Conservation (phyloP, 2,797 vertebrate genomes). For the Yasuhikotakia modesta region DNA sequence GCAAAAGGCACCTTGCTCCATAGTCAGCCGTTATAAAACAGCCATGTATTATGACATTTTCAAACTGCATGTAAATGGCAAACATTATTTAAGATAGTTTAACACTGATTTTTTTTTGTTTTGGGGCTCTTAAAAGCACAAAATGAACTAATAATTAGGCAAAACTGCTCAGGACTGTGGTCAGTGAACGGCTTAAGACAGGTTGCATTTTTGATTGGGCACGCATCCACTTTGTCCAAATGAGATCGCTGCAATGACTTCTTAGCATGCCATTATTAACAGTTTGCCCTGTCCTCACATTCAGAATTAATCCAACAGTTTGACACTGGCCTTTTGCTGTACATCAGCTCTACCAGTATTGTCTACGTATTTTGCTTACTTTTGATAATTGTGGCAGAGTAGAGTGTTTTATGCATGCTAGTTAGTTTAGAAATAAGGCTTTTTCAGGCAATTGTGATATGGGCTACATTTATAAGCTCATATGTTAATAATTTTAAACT, state of each 20-base stretch:
- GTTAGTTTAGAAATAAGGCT: background rate
- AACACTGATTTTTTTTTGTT: too few species aligned
- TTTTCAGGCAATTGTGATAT: background rate
- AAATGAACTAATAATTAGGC: too few species aligned
- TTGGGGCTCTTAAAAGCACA: too few species aligned
- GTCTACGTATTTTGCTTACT: background rate
- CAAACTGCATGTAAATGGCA: background rate
- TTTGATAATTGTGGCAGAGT: background rate
- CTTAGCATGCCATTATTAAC: background rate
- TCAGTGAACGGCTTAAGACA: too few species aligned
- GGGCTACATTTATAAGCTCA: too few species aligned
- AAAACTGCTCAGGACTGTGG: too few species aligned
- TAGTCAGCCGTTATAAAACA: too few species aligned
- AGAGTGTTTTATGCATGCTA: background rate
- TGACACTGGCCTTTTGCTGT: background rate
- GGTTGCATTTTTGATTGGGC: background rate
- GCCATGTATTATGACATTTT: background rate
- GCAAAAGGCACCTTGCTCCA: background rate
- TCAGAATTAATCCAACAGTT: background rate
- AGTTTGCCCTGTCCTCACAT: background rate
- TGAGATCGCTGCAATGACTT: background rate
- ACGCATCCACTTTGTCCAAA: background rate
- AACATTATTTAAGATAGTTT: too few species aligned
- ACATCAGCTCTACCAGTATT: background rate
- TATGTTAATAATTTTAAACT: too few species aligned